Percentiles rank a stretch among this genome's conserved stretches.
These are phyloP conservation scores for Microhierax caerulescens DNA, from an alignment of 2,797 vertebrate species.

Conservation along the genomic window DNA sequence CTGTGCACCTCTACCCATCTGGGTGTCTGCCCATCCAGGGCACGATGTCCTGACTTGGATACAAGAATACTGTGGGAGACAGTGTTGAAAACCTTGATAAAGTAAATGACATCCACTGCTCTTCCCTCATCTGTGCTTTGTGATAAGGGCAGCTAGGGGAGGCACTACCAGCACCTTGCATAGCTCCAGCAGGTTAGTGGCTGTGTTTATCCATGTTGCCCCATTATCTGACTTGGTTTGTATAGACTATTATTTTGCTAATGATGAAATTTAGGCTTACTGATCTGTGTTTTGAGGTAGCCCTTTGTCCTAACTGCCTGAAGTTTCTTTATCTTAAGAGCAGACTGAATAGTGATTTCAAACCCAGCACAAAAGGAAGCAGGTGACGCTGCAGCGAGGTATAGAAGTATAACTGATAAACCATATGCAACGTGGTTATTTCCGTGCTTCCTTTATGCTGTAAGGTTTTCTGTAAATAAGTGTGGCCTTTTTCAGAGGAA, in stretches of 20 bases:
- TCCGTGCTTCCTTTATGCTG: neutral
- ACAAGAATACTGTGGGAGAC: neutral
- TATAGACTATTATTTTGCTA: neutral
- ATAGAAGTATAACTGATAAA: neutral
- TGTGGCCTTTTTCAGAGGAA: neutral
- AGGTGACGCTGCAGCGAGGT: neutral
- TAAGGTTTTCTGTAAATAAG: neutral
- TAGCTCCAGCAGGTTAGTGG: neutral
- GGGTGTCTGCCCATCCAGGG: neutral
- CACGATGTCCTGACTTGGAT: neutral
- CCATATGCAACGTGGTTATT: neutral
- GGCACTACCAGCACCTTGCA: fast-evolving
- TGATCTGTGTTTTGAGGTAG: neutral
- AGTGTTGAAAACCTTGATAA: neutral
- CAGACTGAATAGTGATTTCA: neutral
- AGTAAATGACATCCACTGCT: neutral
- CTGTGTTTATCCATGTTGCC: neutral
- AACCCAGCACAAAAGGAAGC: neutral
- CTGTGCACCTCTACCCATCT: neutral
- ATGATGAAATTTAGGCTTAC: neutral
- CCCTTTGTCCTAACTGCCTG: neutral
- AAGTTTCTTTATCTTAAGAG: too few relatives aligned
- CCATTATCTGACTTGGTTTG: neutral
- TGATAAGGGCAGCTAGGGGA: neutral
- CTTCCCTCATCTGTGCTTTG: neutral